These are phyloP conservation scores for Delichon dasypus DNA, from an alignment of 2,797 vertebrate genomes.

Conservation along the genomic window DNA sequence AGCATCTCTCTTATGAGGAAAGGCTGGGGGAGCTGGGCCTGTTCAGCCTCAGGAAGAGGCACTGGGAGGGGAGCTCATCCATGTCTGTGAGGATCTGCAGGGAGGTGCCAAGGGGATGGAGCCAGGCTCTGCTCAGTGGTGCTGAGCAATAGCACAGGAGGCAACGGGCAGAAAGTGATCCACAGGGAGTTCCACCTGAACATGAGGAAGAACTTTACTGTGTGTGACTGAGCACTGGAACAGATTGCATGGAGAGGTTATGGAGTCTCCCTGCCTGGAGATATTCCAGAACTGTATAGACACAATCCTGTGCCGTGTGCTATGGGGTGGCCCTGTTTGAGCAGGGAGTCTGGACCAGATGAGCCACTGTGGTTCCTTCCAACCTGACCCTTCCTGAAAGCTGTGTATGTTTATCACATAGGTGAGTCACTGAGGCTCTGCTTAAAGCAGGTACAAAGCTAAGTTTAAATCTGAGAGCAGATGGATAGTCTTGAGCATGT, in stretches of 20 bases:
- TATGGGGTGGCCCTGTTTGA: not conserved
- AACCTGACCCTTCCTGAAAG: not conserved
- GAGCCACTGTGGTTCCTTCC: not conserved
- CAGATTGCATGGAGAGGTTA: accelerated
- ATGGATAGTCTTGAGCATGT: accelerated
- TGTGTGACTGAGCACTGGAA: no score
- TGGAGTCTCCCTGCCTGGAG: not conserved
- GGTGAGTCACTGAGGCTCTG: not conserved
- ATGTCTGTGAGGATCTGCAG: not conserved
- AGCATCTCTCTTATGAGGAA: not conserved
- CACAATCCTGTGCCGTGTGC: not conserved
- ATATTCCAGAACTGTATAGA: accelerated
- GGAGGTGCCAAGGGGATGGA: not conserved
- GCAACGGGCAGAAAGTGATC: not conserved
- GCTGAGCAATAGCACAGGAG: not conserved
- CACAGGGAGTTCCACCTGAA: not conserved
- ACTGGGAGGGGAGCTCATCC: not conserved
- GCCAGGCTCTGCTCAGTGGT: not conserved
- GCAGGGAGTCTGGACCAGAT: not conserved
- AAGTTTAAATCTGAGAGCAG: not conserved
- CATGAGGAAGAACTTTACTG: not conserved
- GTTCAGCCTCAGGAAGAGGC: not conserved
- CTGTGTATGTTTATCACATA: not conserved
- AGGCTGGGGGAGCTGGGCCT: not conserved
- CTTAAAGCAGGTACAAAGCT: not conserved